Evolutionary conservation across 2,888 invertebrate genomes (phyloP), one percentile per base, ranked within the genome.

Genomic region (Phaedon cochleariae): DNA sequence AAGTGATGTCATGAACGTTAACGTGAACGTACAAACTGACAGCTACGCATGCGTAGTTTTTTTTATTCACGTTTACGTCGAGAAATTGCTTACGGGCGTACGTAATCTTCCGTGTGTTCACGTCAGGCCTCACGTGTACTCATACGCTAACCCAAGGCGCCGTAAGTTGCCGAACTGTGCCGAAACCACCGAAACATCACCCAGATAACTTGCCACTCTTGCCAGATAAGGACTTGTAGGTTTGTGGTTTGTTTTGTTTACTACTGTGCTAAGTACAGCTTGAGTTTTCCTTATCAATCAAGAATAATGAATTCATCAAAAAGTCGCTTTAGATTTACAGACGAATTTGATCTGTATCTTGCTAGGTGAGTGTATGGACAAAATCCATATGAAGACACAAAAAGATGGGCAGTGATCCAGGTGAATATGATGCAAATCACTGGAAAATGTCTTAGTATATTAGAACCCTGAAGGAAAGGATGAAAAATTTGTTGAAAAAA

Each of bases 371-470:
- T 61, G 2, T 15, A 53, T n/a, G 52, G 53, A 10, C 61, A 61
- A 61, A 61, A 61, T 41, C 61, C 61, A 10, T 61, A 51, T 41
- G 61, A 61, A 31, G 61, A 61, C 15, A 1, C 20, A 10, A 31
- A 46, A 45, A 61, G 61, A 53, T 61, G 61, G 61, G 21, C 3
- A 7, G 2, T 41, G 12, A 54, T 61, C 15, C 52, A 61, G 31
- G 21, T 53, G 1, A 61, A 61, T 15, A 26, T 53, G 26, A 34
- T 61, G 15, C 61, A 61, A 45, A 51, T 61, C 5, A 41, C 22
- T 18, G 53, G 53, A 53, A 53, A 61, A 41, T 17, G 22, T 17
- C 9, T 53, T 41, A 20, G 15, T 12, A 17, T 49, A 6, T n/a
- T n/a, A 49, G 49, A 49, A 59, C 59, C n/a, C 17, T 59, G 4